Evolutionary conservation across 2,888 invertebrate genomes (phyloP).

Genomic region (Nycteola revayana): DNA sequence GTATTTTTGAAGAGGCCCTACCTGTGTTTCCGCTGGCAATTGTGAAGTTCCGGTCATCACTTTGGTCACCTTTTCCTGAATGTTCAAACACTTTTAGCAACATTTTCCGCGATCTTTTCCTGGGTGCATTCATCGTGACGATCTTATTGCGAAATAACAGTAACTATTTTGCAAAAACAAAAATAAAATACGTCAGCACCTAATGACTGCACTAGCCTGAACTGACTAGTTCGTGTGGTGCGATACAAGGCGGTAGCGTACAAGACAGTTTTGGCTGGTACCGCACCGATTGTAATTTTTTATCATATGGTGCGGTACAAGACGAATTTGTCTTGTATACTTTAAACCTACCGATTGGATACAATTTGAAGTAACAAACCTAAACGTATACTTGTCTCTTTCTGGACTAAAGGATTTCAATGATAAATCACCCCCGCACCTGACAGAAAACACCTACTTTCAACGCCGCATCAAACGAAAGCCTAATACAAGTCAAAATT

Average conservation of each 20-base stretch:
- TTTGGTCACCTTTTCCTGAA: slow-evolving; percentile 1
- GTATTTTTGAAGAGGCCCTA: neutral
- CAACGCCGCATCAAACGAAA: slow-evolving; percentile 6
- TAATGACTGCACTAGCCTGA: slow-evolving; percentile 1
- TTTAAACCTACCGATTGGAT: slow-evolving; percentile 3
- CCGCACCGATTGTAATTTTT: slow-evolving; percentile 5
- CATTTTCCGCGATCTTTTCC: slow-evolving; percentile 3
- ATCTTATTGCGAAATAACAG: slow-evolving; percentile 1
- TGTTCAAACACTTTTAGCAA: slow-evolving; percentile 2
- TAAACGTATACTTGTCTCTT: slow-evolving; percentile 5
- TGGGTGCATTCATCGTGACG: neutral
- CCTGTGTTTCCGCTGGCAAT: neutral
- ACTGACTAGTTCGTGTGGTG: neutral
- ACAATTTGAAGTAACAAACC: slow-evolving; percentile 2
- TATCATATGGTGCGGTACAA: too few species aligned
- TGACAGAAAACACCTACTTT: slow-evolving; percentile 1
- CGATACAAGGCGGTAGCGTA: slow-evolving; percentile 5
- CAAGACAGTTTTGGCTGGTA: slow-evolving; percentile 7
- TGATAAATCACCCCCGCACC: slow-evolving; percentile 3
- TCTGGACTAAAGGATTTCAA: slow-evolving; percentile 6
- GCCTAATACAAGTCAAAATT: slow-evolving; percentile 4
- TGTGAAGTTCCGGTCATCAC: neutral
- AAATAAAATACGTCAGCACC: slow-evolving; percentile 1
- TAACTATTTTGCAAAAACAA: slow-evolving; percentile 2
- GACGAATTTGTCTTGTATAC: slow-evolving; percentile 3